A percentile compares a stretch with the other conserved stretches of the same genome.
Conservation (phyloP, 2,797 vertebrate genomes). For the Sebastes trivittatus region DNA sequence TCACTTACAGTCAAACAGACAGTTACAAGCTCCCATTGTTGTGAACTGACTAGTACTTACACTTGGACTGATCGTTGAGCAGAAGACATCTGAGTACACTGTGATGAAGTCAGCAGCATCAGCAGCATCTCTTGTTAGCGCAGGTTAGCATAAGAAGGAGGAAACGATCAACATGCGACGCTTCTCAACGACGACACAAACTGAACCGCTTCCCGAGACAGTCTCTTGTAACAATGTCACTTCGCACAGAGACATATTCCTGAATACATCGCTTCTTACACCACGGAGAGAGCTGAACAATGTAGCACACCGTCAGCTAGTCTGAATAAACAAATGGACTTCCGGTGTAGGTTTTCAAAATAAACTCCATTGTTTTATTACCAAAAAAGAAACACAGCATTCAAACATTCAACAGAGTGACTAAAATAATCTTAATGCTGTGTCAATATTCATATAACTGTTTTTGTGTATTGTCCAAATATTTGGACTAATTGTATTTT, state of each 20-base stretch:
- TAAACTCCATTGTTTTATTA: not conserved
- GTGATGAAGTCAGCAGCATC: not conserved
- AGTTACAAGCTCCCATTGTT: not conserved
- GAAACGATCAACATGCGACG: not conserved
- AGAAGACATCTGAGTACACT: not conserved
- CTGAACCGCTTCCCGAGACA: rapidly evolving
- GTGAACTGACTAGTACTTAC: not conserved
- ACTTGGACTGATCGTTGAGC: not conserved
- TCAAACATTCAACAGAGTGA: not conserved
- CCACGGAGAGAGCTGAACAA: not conserved
- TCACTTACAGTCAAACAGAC: not conserved
- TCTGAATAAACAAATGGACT: not conserved
- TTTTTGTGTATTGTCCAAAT: no score
- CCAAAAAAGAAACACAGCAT: not conserved
- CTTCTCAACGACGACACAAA: not conserved
- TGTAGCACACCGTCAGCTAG: not conserved
- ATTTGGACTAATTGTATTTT: no score
- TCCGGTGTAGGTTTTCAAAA: slow-evolving; percentile 47
- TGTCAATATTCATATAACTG: no score
- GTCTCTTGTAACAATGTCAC: not conserved
- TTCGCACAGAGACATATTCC: not conserved
- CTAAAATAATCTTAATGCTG: not conserved
- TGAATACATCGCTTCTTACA: not conserved
- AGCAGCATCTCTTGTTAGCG: not conserved
- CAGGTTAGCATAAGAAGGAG: not conserved